Base-by-base conservation (phyloP, 2,113 vertebrate genomes). In the Petromus typicus region DNA sequence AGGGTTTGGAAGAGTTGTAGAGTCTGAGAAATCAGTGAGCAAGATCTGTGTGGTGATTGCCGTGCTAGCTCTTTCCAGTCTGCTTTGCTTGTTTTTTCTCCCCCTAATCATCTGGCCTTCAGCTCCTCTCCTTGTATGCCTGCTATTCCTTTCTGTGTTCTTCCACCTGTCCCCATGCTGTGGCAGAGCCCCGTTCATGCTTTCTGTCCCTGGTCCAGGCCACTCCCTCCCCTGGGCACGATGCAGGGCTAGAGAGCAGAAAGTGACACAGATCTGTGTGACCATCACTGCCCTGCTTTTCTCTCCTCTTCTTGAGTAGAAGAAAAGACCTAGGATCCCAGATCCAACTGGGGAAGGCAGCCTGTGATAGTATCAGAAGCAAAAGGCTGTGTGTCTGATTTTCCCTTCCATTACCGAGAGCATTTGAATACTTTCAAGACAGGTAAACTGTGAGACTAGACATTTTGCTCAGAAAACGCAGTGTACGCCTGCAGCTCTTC, bases 381-480 rank as follows among this genome's bases (percentile, higher is more conserved):
- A 59, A 67, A 51, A 43, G 63, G 5, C 45, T 84, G 83, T 8
- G 63, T 5, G 12, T 81, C 25, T 63, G 76, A 78, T 79, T 13
- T 61, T 45, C 34, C 12, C 59, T 89, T 71, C 48, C 25, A 8
- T 89, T 51, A 34, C 71, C 0, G 7, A 80, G 71, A 76, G 48
- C 79, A 56, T 86, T 57, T 80, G 88, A 95, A 40, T 95, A 81
- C 91, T 94, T 97, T 89, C 30, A 86, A 88, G 90, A 92, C 73
- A 34, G 5, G 45, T 37, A 32, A 59, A 89, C 66, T 57, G 73
- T 18, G 79, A 81, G 73, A 82, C 86, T 37, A 93, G 96, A 71
- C 22, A 54, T 45, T 87, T 71, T 69, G 23, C 75, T 56, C 32
- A 25, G 27, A 43, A 93, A 73, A 51, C 37, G 91, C 78, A 91